Percentiles rank a stretch among this genome's conserved stretches.
These are phyloP conservation scores for Sinocyclocheilus anophthalmus DNA, from an alignment of 2,113 vertebrate species.

Conservation along the genomic window DNA sequence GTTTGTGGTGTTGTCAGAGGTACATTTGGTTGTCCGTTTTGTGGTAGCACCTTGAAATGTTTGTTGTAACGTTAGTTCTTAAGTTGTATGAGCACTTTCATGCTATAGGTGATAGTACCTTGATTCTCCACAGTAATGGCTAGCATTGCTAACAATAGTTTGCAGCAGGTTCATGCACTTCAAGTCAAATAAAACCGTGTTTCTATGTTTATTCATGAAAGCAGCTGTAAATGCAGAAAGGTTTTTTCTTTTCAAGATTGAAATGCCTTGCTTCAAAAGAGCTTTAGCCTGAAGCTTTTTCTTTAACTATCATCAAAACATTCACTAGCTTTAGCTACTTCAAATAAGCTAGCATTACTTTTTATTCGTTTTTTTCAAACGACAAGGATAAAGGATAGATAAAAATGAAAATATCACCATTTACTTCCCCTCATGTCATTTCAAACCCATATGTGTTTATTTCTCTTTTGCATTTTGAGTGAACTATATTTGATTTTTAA, in stretches of 20 bases:
- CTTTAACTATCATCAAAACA: neutral
- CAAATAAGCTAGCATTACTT: neutral
- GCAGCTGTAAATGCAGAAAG: neutral
- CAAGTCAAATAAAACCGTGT: neutral
- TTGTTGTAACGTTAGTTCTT: neutral
- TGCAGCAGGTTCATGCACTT: neutral
- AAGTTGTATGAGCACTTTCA: neutral
- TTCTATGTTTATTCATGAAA: neutral
- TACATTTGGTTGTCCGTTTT: neutral
- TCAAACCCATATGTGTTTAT: neutral
- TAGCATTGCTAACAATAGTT: neutral
- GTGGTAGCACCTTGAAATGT: too few species aligned
- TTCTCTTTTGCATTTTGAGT: neutral
- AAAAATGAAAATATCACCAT: neutral
- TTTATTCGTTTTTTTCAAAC: neutral
- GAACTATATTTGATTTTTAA: neutral
- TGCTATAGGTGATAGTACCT: neutral
- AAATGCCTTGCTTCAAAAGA: neutral
- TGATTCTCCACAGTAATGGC: neutral
- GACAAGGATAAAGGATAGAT: neutral
- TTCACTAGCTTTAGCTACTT: neutral
- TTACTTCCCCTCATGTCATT: neutral
- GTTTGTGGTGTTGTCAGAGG: too few species aligned
- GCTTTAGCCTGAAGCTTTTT: neutral
- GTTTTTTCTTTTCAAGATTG: neutral